These are phyloP conservation scores for Theonella swinhoei DNA, from an alignment of 37 sponge, comb jelly and placozoan species.

Conservation along the genomic window DNA sequence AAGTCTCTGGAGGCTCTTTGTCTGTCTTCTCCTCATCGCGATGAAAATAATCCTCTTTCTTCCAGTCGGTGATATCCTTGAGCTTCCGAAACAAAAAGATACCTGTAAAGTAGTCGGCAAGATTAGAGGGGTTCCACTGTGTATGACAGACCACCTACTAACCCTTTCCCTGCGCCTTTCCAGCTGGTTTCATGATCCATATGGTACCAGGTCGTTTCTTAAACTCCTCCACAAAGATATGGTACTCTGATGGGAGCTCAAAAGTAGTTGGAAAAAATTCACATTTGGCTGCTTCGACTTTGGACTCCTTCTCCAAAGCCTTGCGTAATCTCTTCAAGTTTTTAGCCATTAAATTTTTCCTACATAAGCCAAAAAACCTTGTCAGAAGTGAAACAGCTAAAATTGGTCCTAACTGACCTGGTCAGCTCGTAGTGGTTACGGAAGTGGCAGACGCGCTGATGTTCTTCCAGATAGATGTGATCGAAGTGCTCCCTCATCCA, in stretches of 20 bases:
- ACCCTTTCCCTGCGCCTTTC: conserved; percentile 94
- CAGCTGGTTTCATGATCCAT: conserved; percentile 99
- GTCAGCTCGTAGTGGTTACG: conserved; percentile 98
- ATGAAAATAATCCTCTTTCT: conserved; percentile 88
- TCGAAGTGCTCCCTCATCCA: conserved; percentile 99
- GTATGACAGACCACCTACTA: too few relatives aligned
- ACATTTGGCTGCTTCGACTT: conserved; percentile 77
- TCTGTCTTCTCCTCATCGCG: conserved; percentile 78
- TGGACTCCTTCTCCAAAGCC: conserved; percentile 83
- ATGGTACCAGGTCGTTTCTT: conserved; percentile 91
- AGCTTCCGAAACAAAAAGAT: conserved; percentile 98
- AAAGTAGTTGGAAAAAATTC: conserved; percentile 98
- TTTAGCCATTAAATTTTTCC: conserved; percentile 97
- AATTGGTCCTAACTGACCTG: background rate
- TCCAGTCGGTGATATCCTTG: conserved; percentile 99
- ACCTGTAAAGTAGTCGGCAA: conserved; percentile 24
- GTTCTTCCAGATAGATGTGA: conserved; percentile 95
- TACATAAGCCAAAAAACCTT: background rate
- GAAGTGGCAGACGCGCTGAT: conserved; percentile 94
- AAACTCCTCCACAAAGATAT: conserved; percentile 99
- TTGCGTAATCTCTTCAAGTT: conserved; percentile 92
- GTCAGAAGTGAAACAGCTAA: background rate
- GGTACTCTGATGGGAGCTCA: conserved; percentile 98
- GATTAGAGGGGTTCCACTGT: background rate
- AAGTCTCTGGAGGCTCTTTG: conserved; percentile 94